Conservation (phyloP, 1,140 invertebrate genomes). For the Drosophila ercepeae region DNA sequence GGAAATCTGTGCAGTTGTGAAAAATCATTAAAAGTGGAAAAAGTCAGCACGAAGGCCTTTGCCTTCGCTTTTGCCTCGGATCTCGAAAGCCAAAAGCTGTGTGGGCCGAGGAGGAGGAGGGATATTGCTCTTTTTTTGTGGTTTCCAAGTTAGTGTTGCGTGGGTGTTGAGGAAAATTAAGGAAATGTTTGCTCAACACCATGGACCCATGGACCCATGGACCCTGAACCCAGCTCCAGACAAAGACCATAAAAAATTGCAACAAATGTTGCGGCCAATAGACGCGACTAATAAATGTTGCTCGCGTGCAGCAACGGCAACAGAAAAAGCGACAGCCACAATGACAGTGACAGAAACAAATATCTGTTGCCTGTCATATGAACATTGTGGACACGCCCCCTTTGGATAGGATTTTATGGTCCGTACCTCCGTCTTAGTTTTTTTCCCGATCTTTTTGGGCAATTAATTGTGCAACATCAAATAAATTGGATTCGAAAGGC, state of each 20-base stretch:
- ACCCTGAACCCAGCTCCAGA: neutral
- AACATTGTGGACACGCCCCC: neutral
- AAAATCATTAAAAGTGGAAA: conserved; percentile 53
- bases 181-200: conserved; percentile 64
- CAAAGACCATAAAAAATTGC: conserved; percentile 67
- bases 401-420: conserved; percentile 30
- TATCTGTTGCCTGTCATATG: conserved; percentile 49
- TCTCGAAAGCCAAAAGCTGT: neutral
- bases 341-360: conserved; percentile 55
- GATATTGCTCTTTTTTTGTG: conserved; percentile 16
- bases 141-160: conserved; percentile 13
- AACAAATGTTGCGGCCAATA: conserved; percentile 75
- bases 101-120: conserved; percentile 18
- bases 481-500: conserved; percentile 74
- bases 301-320: conserved; percentile 42
- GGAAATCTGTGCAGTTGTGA: conserved; percentile 16
- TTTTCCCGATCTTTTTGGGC: conserved; percentile 52
- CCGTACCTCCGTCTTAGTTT: conserved; percentile 5
- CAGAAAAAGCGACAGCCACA: conserved; percentile 31
- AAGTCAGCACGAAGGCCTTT: conserved; percentile 30
- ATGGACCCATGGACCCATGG: conserved; percentile 18
- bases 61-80: neutral
- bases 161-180: conserved; percentile 61
- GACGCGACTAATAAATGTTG: conserved; percentile 67
- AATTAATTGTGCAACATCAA: conserved; percentile 79